These are phyloP conservation scores for Cephus pulcher DNA, from an alignment of 2,888 invertebrate genomes.

Conservation along the genomic window DNA sequence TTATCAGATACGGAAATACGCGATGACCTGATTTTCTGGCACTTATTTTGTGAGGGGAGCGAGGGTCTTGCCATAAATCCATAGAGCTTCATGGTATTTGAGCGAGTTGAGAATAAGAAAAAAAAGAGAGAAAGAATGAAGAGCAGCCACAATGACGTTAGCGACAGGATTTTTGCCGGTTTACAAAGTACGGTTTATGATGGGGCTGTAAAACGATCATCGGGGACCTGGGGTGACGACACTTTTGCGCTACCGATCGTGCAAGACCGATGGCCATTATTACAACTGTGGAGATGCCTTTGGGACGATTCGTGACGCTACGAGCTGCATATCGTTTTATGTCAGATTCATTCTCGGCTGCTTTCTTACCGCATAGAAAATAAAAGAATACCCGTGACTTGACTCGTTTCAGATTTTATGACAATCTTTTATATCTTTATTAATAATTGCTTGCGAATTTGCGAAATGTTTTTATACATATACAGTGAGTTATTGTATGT, in stretches of 20 bases:
- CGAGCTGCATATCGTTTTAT: background rate
- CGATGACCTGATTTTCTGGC: background rate
- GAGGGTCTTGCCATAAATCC: conserved; percentile 31
- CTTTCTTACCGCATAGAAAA: background rate
- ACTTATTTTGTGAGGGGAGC: background rate
- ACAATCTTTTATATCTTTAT: background rate
- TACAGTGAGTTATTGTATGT: no score
- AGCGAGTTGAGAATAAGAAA: conserved; percentile 1
- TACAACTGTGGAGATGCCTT: conserved; percentile 12
- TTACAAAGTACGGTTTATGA: conserved; percentile 53
- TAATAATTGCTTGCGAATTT: background rate
- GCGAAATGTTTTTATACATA: background rate
- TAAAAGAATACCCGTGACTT: background rate
- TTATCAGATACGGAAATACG: background rate
- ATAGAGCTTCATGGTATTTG: conserved; percentile 20
- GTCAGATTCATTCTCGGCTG: no score
- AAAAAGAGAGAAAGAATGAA: conserved; percentile 11
- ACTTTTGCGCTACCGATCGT: conserved; percentile 55
- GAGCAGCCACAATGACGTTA: conserved; percentile 13
- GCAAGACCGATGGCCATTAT: conserved; percentile 32
- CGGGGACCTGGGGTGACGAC: conserved; percentile 57
- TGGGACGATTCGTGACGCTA: background rate
- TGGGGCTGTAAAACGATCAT: conserved; percentile 57
- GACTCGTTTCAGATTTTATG: background rate
- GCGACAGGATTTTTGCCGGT: conserved; percentile 28